Base-by-base conservation (phyloP, 2,797 vertebrate genomes). In the Coccyzus lansbergi region DNA sequence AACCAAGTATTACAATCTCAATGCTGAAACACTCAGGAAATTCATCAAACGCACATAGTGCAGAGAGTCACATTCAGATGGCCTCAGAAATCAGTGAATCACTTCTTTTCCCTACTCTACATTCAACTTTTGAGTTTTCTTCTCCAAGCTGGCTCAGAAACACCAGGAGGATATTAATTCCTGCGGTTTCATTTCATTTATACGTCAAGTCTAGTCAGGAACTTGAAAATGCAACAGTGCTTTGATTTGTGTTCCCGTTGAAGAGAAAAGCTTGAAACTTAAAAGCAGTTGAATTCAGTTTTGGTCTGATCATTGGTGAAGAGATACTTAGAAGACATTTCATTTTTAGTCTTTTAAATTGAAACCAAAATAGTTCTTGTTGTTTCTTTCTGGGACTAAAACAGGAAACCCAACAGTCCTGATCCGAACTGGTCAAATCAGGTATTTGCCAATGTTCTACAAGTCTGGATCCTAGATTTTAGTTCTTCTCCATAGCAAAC, bases 151-250 rank as follows among this genome's bases (percentile, higher is more conserved):
- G 79, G 51, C 63, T 83, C 72, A 92, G 76, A 89, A 91, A 72
- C 69, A 92, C 36, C 91, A 94, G 79, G 77, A 93, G 59, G 74
- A 92, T 84, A 79, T 80, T 95, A 4, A 91, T 87, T 91, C 87
- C 88, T 69, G 60, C 88, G 89, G 87, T 82, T 93, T 92, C 91
- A 80, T 84, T 42, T 83, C 70, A 92, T 91, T 95, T 91, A 52
- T 60, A 79, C 60, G 48, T 91, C 91, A 58, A 92, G 74, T 33
- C 60, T 68, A 94, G 60, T 52, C 33, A 94, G 88, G 84, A 95
- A 91, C 80, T 70, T 77, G 70, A 83, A 93, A 91, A 92, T 36
- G 46, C 52, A 91, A 26, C 33, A 92, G 46, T 19, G 25, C 25
- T 77, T 64, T 40, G 60, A 88, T 88, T 88, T 93, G 46, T 84